phyloP scores from a whole-genome alignment of 2,797 vertebrate genomes.

The Calcarius lapponicus region DNA sequence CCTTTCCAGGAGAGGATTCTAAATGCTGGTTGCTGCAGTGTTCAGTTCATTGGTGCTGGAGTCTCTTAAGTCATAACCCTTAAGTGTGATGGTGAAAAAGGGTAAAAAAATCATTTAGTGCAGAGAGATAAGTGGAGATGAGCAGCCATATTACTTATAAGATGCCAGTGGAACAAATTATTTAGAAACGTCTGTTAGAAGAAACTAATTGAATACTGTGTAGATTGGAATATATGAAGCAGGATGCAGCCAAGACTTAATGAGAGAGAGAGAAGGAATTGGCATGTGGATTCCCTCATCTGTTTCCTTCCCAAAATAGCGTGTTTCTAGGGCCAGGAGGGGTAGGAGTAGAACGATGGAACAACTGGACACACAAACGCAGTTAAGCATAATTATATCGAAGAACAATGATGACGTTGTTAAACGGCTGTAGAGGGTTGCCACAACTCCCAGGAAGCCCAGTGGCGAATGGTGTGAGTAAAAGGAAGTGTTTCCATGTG shows the following conservation, averaged over 20 bases:
- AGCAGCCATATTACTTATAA: conserved; percentile 11
- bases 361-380: neutral
- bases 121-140: neutral
- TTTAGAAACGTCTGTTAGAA: conserved; percentile 57
- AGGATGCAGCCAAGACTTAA: conserved; percentile 36
- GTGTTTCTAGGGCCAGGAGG: neutral
- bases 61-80: neutral
- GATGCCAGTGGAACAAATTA: conserved; percentile 44
- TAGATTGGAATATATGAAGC: conserved; percentile 38
- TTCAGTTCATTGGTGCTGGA: neutral
- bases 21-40: neutral
- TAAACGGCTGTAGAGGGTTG: neutral
- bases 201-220: conserved; percentile 60
- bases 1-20: neutral
- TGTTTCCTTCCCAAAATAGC: conserved; percentile 49
- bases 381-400: neutral
- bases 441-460: neutral
- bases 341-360: neutral
- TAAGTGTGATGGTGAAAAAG: neutral
- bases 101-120: neutral
- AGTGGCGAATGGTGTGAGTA: neutral
- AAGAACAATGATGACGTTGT: neutral
- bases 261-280: conserved; percentile 31
- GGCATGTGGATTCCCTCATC: conserved; percentile 25
- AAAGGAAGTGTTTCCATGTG: neutral